Evolutionary conservation across 2,888 invertebrate genomes (phyloP).

Genomic region (Perizoma flavofasciatum): DNA sequence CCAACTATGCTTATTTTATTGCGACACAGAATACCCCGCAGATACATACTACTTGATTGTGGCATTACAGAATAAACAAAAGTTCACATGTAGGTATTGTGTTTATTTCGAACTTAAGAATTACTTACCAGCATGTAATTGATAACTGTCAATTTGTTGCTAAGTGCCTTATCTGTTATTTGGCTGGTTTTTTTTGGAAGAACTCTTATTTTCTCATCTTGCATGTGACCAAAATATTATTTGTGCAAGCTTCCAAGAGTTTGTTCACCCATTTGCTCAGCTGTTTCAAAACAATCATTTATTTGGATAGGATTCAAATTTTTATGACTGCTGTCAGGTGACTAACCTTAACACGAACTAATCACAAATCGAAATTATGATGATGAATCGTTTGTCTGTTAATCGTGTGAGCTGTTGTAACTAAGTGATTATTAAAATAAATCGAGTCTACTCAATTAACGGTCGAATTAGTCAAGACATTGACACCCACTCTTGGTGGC

Average conservation of each 20-base stretch:
- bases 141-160: slow-evolving; percentile 22
- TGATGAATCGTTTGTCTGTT: too few relatives aligned
- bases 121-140: slow-evolving; percentile 4
- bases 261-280: background rate
- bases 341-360: too few relatives aligned
- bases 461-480: too few relatives aligned
- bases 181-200: slow-evolving; percentile 8
- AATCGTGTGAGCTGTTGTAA: too few relatives aligned
- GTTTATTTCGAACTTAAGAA: slow-evolving; percentile 21
- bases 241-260: slow-evolving; percentile 2
- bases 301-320: too few relatives aligned
- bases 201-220: background rate
- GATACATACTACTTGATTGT: slow-evolving; percentile 4
- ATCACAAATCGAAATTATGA: too few relatives aligned
- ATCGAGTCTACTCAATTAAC: too few relatives aligned
- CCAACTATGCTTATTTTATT: slow-evolving; percentile 14
- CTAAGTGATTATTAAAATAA: too few relatives aligned
- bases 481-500: too few relatives aligned
- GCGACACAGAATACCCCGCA: slow-evolving; percentile 8
- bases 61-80: too few relatives aligned
- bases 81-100: slow-evolving; percentile 9
- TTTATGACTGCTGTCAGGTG: too few relatives aligned
- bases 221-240: slow-evolving; percentile 9
- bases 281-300: background rate
- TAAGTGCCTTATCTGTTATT: slow-evolving; percentile 24